These are phyloP conservation scores for Brachypterus glaber DNA, from an alignment of 2,888 invertebrate genomes.

Conservation along the genomic window DNA sequence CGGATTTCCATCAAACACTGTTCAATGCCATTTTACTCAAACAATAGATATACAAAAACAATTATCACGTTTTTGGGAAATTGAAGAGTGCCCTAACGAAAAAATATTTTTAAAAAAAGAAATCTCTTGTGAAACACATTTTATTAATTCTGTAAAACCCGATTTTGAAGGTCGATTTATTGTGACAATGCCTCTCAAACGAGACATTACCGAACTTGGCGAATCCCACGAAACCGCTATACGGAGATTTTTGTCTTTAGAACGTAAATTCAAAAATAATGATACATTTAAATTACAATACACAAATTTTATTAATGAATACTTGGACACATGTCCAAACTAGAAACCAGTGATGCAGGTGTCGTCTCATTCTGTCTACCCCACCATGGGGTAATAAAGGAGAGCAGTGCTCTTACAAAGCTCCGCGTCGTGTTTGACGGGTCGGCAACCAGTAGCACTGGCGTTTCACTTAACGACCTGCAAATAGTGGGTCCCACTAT, in stretches of 20 bases:
- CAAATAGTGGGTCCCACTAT: no score
- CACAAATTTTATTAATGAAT: slow-evolving; percentile 9
- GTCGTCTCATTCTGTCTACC: no score
- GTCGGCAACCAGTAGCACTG: no score
- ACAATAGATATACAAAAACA: slow-evolving; percentile 9
- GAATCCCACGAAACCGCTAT: slow-evolving; percentile 7
- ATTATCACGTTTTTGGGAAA: slow-evolving; percentile 12
- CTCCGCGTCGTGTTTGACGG: no score
- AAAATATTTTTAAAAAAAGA: slow-evolving; percentile 2
- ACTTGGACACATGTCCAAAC: no score
- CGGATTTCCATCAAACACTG: background rate
- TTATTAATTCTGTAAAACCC: background rate
- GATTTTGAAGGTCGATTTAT: slow-evolving; percentile 5
- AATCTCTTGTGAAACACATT: slow-evolving; percentile 5
- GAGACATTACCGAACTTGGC: slow-evolving; percentile 3
- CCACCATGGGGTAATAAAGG: no score
- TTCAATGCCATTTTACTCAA: slow-evolving; percentile 4
- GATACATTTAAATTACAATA: slow-evolving; percentile 8
- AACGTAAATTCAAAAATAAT: slow-evolving; percentile 11
- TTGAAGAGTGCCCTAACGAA: slow-evolving; percentile 8
- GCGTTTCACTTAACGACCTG: no score
- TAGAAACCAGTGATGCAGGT: no score
- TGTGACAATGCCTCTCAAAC: slow-evolving; percentile 5
- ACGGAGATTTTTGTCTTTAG: slow-evolving; percentile 11
- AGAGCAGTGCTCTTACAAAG: no score